These are phyloP conservation scores for Rutilus rutilus DNA, from an alignment of 2,113 vertebrate genomes.

Conservation along the genomic window DNA sequence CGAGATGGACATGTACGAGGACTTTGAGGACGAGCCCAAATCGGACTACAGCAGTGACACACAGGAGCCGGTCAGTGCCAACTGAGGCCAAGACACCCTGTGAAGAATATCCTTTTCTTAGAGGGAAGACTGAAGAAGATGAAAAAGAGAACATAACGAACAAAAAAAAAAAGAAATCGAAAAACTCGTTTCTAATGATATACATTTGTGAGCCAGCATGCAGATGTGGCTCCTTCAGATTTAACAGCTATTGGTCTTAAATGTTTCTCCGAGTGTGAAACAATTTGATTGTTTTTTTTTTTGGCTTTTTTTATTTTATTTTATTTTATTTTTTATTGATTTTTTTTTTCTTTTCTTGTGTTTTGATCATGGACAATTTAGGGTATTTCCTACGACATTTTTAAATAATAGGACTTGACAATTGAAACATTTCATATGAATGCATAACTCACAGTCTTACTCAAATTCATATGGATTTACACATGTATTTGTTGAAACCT, in stretches of 20 bases:
- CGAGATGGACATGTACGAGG: constrained; percentile 98
- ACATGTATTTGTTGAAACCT: constrained; percentile 54
- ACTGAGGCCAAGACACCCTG: constrained; percentile 77
- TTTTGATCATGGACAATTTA: constrained; percentile 80
- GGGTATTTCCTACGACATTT: constrained; percentile 88
- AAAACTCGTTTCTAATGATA: constrained; percentile 71
- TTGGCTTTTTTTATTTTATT: constrained; percentile 46
- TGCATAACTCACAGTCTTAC: constrained; percentile 90
- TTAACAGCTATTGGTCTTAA: constrained; percentile 99
- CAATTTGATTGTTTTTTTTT: constrained; percentile 83
- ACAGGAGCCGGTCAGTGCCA: constrained; percentile 93
- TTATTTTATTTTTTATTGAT: constrained; percentile 2
- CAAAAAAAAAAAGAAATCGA: constrained; percentile 54
- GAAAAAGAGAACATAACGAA: constrained; percentile 45
- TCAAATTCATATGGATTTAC: constrained; percentile 77
- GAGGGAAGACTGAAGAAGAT: constrained; percentile 63
- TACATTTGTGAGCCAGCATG: constrained; percentile 93
- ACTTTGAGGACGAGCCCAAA: constrained; percentile 99
- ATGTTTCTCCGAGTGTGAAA: constrained; percentile 96
- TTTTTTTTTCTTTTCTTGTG: constrained; percentile 73
- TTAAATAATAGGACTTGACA: constrained; percentile 95
- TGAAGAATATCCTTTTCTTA: constrained; percentile 35
- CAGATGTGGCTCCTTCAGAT: constrained; percentile 90
- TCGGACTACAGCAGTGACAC: constrained; percentile 99
- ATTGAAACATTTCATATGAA: constrained; percentile 81